These are phyloP conservation scores for Caenorhabditis tropicalis DNA, from an alignment of 1,140 invertebrate genomes.

Conservation along the genomic window DNA sequence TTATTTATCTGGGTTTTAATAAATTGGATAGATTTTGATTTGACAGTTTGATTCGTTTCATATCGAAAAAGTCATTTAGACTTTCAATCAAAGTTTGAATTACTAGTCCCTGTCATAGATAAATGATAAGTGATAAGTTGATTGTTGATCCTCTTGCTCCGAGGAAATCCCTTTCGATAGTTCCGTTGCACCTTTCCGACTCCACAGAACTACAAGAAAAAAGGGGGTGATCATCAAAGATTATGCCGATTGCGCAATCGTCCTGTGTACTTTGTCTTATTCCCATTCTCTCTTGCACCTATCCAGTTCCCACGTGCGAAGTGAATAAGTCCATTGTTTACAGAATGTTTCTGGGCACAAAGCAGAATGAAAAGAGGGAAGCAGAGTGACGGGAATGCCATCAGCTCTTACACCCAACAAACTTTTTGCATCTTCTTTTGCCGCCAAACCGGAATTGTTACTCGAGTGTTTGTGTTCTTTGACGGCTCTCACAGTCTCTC, in stretches of 20 bases:
- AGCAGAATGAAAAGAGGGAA: not conserved
- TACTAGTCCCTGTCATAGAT: too few species aligned
- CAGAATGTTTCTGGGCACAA: slow-evolving; percentile 38
- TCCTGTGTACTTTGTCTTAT: slow-evolving; percentile 9
- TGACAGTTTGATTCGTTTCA: too few species aligned
- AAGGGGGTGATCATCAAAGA: slow-evolving; percentile 2
- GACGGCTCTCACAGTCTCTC: slow-evolving; percentile 1
- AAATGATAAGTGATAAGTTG: too few species aligned
- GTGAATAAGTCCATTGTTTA: slow-evolving; percentile 38
- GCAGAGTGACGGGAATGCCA: not conserved
- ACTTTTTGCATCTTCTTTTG: not conserved
- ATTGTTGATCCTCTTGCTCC: too few species aligned
- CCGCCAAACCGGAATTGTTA: slow-evolving; percentile 31
- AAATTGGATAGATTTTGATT: not conserved
- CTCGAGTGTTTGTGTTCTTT: slow-evolving; percentile 43
- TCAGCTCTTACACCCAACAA: not conserved
- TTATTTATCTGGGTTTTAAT: not conserved
- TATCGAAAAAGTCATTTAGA: too few species aligned
- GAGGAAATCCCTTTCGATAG: too few species aligned
- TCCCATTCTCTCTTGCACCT: not conserved
- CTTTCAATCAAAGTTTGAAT: too few species aligned
- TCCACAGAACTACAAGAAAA: not conserved
- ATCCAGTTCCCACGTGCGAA: slow-evolving; percentile 39
- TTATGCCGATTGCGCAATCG: slow-evolving; percentile 30
- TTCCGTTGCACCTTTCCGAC: not conserved